A percentile compares a stretch with the other conserved stretches of the same genome.
These are phyloP conservation scores for Danio choprae DNA, from an alignment of 2,797 vertebrate species.

Conservation along the genomic window DNA sequence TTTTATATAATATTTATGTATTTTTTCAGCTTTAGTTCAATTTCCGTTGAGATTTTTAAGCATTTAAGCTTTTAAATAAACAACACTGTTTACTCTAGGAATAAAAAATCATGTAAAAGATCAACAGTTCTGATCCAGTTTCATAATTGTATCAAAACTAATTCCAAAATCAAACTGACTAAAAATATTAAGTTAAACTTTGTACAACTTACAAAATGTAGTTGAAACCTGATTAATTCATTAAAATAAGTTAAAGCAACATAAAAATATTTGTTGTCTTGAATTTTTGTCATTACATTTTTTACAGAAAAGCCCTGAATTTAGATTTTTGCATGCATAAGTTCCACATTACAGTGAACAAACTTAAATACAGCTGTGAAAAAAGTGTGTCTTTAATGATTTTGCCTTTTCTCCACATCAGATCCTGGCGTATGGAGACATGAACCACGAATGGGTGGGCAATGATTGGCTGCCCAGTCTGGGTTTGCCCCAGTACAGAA, in stretches of 20 bases:
- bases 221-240: too few relatives aligned
- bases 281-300: too few relatives aligned
- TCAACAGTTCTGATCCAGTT: not conserved
- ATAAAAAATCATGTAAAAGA: not conserved
- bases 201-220: too few relatives aligned
- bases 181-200: too few relatives aligned
- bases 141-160: too few relatives aligned
- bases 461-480: slow-evolving; percentile 95
- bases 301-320: too few relatives aligned
- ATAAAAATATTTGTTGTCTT: too few relatives aligned
- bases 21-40: not conserved
- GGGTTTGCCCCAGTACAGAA: slow-evolving; percentile 91
- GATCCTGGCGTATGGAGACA: slow-evolving; percentile 93
- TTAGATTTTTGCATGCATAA: not conserved
- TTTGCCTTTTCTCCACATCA: slow-evolving; percentile 63
- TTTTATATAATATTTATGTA: not conserved
- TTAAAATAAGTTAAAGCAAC: too few relatives aligned
- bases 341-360: not conserved
- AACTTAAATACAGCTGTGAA: not conserved
- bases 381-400: slow-evolving; percentile 14
- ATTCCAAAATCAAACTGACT: too few relatives aligned
- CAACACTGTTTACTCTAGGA: not conserved
- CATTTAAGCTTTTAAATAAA: too few relatives aligned
- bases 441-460: slow-evolving; percentile 95
- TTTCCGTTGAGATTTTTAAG: too few relatives aligned